phyloP scores from a whole-genome alignment of 2,888 invertebrate genomes.

The Heterodera filipjevi region DNA sequence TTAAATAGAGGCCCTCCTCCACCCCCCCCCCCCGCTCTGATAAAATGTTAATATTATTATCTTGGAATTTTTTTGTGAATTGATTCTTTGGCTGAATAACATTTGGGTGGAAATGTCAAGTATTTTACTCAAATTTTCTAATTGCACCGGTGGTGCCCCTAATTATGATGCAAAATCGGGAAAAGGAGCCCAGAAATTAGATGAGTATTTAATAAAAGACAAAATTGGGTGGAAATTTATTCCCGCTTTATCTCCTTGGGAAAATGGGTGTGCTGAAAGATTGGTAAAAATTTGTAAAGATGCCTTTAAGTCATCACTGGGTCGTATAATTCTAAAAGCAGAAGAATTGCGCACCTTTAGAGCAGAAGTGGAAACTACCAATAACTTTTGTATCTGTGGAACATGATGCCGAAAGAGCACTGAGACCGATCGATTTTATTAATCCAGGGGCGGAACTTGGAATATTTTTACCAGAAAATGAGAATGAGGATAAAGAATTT shows the following conservation, averaged over 20 bases:
- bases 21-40: no score
- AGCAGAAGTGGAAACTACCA: constrained; percentile 25
- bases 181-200: no score
- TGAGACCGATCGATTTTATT: constrained; percentile 30
- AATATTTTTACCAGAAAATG: background rate
- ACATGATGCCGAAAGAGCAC: background rate
- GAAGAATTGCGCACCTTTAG: constrained; percentile 15
- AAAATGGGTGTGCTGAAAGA: constrained; percentile 17
- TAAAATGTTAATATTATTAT: no score
- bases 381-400: constrained; percentile 19
- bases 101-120: no score
- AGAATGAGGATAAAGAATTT: background rate
- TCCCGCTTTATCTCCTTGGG: constrained; percentile 19
- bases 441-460: background rate
- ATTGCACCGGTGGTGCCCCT: constrained; percentile 39
- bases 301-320: constrained; percentile 14
- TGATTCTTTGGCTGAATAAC: no score
- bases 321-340: background rate
- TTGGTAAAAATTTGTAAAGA: constrained; percentile 13
- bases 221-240: constrained; percentile 17
- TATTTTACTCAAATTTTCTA: constrained; percentile 66
- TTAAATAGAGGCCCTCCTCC: no score
- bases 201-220: background rate
- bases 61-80: no score
- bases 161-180: constrained; percentile 2